A percentile compares a stretch with the other conserved stretches of the same genome.
phyloP scores from a whole-genome alignment of 2,797 vertebrate genomes.

The Glossophaga mutica region DNA sequence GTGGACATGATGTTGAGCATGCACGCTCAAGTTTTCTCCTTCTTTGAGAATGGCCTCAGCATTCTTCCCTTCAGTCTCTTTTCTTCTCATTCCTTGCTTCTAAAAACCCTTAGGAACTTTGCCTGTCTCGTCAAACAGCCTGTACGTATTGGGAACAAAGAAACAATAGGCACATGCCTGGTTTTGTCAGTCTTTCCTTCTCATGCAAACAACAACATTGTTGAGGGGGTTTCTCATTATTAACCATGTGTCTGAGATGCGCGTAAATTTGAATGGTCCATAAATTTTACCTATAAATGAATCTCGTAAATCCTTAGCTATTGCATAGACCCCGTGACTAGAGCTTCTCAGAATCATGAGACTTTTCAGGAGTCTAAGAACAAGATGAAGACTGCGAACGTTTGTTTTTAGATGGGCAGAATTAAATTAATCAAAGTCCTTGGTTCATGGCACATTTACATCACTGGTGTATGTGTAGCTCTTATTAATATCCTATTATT shows the following conservation, averaged over 20 bases:
- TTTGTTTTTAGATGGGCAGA: neutral
- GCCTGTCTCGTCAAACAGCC: neutral
- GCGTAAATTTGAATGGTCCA: neutral
- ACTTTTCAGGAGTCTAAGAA: neutral
- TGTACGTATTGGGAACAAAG: neutral
- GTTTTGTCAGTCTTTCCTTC: neutral
- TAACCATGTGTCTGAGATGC: neutral
- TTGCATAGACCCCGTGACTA: neutral
- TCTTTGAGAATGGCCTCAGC: neutral
- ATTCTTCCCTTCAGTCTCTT: neutral
- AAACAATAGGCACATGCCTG: neutral
- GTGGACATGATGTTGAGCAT: constrained; percentile 1
- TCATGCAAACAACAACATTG: neutral
- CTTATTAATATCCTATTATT: neutral
- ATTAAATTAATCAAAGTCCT: constrained; percentile 1
- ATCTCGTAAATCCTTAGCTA: neutral
- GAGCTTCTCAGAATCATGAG: neutral
- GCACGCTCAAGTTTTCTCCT: neutral
- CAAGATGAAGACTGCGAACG: neutral
- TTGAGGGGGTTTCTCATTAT: neutral
- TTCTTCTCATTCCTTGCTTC: neutral
- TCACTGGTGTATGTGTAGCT: neutral
- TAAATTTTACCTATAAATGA: constrained; percentile 21
- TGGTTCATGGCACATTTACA: neutral
- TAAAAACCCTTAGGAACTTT: neutral